Percentiles rank a stretch among this genome's conserved stretches.
Evolutionary conservation across 2,888 invertebrate species (phyloP).

Genomic region (Hirtodrosophila duncani): DNA sequence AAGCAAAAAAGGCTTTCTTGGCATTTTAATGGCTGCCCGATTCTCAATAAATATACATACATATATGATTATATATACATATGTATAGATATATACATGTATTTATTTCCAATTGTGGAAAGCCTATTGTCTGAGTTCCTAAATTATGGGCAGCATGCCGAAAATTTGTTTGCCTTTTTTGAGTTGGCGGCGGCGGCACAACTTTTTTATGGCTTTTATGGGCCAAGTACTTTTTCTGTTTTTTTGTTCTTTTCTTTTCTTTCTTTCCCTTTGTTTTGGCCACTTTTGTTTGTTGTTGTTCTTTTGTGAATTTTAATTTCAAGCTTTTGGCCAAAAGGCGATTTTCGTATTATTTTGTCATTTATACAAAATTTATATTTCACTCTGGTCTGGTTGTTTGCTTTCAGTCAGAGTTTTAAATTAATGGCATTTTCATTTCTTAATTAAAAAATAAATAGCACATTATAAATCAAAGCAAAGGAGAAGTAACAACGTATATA

Average conservation of each 20-base stretch:
- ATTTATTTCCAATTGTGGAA: conserved; percentile 12
- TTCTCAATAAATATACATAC: conserved; percentile 57
- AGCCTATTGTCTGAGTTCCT: conserved; percentile 30
- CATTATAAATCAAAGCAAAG: too few relatives aligned
- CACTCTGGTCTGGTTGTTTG: too few relatives aligned
- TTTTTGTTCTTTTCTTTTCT: conserved; percentile 5
- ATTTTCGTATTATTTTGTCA: too few relatives aligned
- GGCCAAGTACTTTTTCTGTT: neutral
- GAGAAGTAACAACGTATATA: too few relatives aligned
- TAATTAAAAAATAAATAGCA: too few relatives aligned
- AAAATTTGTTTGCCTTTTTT: conserved; percentile 53
- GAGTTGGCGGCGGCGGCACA: conserved; percentile 1
- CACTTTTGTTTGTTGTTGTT: neutral
- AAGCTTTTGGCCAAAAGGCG: too few relatives aligned
- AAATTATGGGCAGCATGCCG: conserved; percentile 59
- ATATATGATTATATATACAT: conserved; percentile 23
- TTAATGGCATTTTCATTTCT: too few relatives aligned
- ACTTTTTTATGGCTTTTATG: conserved; percentile 24
- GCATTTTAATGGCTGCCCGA: conserved; percentile 58
- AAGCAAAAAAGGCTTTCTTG: too few relatives aligned
- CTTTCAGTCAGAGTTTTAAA: too few relatives aligned
- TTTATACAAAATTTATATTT: too few relatives aligned
- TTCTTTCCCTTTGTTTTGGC: neutral
- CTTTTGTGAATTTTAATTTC: neutral
- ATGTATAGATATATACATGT: conserved; percentile 5